These are phyloP conservation scores for Seriola rivoliana DNA, from an alignment of 2,113 vertebrate genomes.

Conservation along the genomic window DNA sequence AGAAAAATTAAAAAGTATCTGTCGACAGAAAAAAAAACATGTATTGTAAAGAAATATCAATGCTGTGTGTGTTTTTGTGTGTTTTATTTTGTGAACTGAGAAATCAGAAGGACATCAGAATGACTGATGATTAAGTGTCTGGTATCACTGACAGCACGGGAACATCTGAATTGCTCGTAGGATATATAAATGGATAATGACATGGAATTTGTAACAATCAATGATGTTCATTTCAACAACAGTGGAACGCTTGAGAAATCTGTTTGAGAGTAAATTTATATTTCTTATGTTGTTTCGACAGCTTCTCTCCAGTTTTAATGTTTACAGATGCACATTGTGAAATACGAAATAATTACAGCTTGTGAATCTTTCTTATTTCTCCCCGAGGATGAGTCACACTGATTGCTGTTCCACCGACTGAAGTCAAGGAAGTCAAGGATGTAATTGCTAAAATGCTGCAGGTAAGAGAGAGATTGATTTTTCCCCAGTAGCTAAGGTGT, in stretches of 20 bases:
- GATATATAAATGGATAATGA: background rate
- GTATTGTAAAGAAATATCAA: background rate
- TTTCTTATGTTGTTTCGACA: background rate
- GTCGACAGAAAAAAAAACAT: background rate
- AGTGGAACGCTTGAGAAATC: background rate
- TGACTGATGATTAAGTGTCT: background rate
- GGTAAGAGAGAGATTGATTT: conserved; percentile 11
- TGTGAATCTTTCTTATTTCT: background rate
- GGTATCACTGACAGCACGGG: background rate
- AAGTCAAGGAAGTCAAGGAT: background rate
- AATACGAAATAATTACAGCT: background rate
- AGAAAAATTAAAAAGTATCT: background rate
- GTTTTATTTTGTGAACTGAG: background rate
- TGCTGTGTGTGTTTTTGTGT: background rate
- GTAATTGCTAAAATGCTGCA: background rate
- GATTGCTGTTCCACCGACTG: background rate
- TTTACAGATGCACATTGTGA: background rate
- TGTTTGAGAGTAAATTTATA: background rate
- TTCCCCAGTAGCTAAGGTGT: background rate
- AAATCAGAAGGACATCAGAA: background rate
- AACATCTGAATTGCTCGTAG: background rate
- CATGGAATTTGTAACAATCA: background rate
- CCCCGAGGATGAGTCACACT: background rate
- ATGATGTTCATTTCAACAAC: background rate
- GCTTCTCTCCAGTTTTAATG: background rate